These are phyloP conservation scores for Oenanthe melanoleuca DNA, from an alignment of 2,113 vertebrate genomes.

Conservation along the genomic window DNA sequence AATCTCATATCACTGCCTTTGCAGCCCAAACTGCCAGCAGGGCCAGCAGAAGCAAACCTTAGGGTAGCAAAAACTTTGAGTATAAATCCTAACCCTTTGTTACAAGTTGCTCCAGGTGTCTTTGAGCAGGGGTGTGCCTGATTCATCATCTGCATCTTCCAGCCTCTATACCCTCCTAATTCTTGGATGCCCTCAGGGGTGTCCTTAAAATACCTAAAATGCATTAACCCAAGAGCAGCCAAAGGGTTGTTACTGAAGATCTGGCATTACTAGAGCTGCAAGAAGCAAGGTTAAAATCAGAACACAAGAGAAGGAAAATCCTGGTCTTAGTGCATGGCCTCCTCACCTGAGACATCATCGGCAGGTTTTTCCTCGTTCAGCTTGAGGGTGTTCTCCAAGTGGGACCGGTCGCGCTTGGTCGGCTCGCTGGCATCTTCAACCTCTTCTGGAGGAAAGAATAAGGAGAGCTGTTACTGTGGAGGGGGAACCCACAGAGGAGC, in stretches of 20 bases:
- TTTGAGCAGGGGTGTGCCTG: neutral
- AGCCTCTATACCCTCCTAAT: neutral
- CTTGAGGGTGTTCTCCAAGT: slow-evolving; percentile 92
- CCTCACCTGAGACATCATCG: slow-evolving; percentile 88
- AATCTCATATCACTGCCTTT: neutral
- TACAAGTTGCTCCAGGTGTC: neutral
- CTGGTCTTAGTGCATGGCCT: neutral
- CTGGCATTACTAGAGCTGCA: neutral
- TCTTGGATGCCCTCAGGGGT: accelerated
- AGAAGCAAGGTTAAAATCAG: neutral
- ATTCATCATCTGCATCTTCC: neutral
- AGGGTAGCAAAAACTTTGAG: neutral
- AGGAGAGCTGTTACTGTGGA: neutral
- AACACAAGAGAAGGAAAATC: neutral
- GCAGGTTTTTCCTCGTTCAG: slow-evolving; percentile 88
- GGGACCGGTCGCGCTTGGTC: slow-evolving; percentile 87
- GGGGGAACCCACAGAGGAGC: neutral
- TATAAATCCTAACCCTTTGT: neutral
- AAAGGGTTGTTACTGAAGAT: neutral
- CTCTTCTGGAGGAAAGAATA: slow-evolving; percentile 78
- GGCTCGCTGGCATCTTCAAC: slow-evolving; percentile 77
- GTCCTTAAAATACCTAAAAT: neutral
- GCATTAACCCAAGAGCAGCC: neutral
- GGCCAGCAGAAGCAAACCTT: neutral
- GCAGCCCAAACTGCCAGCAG: neutral